Evolutionary conservation across 2,888 invertebrate species (phyloP).

Genomic region (Rugalucina vietnamica): DNA sequence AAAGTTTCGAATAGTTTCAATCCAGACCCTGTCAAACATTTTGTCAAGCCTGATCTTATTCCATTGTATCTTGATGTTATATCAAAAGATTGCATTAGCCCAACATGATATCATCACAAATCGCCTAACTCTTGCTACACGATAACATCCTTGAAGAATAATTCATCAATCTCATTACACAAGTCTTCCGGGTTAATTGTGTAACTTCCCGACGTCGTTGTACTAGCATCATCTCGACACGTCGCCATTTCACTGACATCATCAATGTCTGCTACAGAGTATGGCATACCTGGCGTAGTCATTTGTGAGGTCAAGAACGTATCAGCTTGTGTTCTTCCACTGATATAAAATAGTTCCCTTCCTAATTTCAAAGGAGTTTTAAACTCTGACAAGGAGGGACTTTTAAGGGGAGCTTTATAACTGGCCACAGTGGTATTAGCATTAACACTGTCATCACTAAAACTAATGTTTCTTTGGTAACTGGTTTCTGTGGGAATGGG

Average conservation of each 20-base stretch:
- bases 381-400: conserved; percentile 41
- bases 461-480: conserved; percentile 75
- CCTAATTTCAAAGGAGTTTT: conserved; percentile 54
- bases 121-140: no score
- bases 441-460: conserved; percentile 78
- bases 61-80: no score
- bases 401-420: conserved; percentile 34
- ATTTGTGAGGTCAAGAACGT: conserved; percentile 66
- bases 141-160: conserved; percentile 80
- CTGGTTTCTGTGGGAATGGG: conserved; percentile 46
- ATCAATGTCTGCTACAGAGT: conserved; percentile 76
- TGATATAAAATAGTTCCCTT: conserved; percentile 55
- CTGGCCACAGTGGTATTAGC: conserved; percentile 68
- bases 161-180: conserved; percentile 81
- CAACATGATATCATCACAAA: no score
- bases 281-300: conserved; percentile 68
- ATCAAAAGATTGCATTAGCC: no score
- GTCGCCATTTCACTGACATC: conserved; percentile 69
- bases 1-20: no score
- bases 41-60: no score
- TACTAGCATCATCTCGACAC: conserved; percentile 73
- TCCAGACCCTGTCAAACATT: no score
- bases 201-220: conserved; percentile 81
- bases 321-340: conserved; percentile 53
- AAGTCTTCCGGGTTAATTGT: conserved; percentile 82